These are phyloP conservation scores for rat (Rattus norvegicus) DNA, from an alignment of 2,113 vertebrate species.

Conservation along the genomic window GRCr8 NC_086031.1:92873501-92874000, in stretches of 20 bases:
- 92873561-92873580: constrained; percentile 7
- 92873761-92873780: background rate
- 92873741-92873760: background rate
- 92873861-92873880: background rate
- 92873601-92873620: background rate
- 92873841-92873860: background rate
- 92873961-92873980: background rate
- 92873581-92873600: background rate
- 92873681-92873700: background rate
- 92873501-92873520: background rate
- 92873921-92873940: background rate
- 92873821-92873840: background rate
- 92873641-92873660: background rate
- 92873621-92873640: background rate
- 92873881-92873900: background rate
- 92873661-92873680: background rate
- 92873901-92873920: constrained; percentile 17
- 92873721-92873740: background rate
- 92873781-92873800: background rate
- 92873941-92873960: background rate
- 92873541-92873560: background rate
- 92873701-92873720: background rate
- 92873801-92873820: background rate
- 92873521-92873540: background rate
- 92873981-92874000: background rate